phyloP scores from a whole-genome alignment of 2,113 vertebrate genomes.

The Morphnarchus princeps region DNA sequence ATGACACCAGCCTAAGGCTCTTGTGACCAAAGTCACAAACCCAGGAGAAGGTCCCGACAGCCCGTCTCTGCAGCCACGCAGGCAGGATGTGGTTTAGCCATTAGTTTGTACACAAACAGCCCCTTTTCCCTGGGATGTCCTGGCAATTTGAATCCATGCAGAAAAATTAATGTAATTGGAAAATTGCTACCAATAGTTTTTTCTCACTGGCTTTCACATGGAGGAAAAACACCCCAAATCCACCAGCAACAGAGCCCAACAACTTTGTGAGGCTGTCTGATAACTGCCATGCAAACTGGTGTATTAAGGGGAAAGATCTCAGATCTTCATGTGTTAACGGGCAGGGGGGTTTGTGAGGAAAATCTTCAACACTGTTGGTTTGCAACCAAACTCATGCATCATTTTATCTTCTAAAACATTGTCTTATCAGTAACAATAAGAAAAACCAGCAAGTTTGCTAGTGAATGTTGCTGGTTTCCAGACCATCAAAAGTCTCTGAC shows the following conservation, averaged over 20 bases:
- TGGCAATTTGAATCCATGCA: accelerated
- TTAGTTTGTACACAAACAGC: neutral
- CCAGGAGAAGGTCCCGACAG: neutral
- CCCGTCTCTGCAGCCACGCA: accelerated
- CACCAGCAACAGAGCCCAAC: neutral
- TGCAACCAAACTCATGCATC: accelerated
- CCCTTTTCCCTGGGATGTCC: neutral
- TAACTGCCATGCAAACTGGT: accelerated
- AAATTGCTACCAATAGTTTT: accelerated
- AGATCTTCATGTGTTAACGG: accelerated
- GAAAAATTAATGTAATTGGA: accelerated
- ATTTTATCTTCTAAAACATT: accelerated
- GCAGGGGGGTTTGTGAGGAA: neutral
- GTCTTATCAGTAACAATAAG: accelerated
- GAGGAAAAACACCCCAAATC: neutral
- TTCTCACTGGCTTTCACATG: neutral
- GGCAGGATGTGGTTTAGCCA: accelerated
- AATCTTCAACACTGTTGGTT: accelerated
- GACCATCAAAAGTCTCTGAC: accelerated
- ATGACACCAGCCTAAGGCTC: neutral
- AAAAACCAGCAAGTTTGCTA: accelerated
- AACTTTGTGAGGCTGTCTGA: accelerated
- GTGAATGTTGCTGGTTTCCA: neutral
- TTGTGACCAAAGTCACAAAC: neutral
- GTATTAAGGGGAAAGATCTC: accelerated